These are phyloP conservation scores for Paramisgurnus dabryanus DNA, from an alignment of 2,113 vertebrate genomes.

Conservation along the genomic window DNA sequence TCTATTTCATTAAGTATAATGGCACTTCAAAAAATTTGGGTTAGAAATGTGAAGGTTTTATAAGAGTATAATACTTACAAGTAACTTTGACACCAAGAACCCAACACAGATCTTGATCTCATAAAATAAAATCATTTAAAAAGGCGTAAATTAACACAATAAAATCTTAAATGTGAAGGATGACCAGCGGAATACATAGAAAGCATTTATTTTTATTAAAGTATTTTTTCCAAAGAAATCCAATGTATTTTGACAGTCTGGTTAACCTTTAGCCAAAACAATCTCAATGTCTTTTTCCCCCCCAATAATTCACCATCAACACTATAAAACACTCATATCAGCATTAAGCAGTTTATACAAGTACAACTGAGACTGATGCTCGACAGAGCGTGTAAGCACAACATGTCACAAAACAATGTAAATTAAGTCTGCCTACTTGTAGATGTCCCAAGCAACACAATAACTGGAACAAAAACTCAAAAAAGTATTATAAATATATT, in stretches of 20 bases:
- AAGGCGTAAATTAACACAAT: constrained; percentile 21
- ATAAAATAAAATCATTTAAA: constrained; percentile 38
- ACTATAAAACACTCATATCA: not conserved
- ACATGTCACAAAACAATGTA: not conserved
- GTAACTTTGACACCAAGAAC: constrained; percentile 26
- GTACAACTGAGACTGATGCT: not conserved
- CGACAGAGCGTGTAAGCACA: not conserved
- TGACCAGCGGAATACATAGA: too few relatives aligned
- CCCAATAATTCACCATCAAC: not conserved
- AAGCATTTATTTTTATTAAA: too few relatives aligned
- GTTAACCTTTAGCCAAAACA: not conserved
- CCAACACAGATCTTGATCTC: not conserved
- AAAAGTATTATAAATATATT: not conserved
- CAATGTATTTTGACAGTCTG: too few relatives aligned
- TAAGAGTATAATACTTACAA: constrained; percentile 40
- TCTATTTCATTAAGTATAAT: too few relatives aligned
- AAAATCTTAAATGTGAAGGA: too few relatives aligned
- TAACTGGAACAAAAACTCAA: not conserved
- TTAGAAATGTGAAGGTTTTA: constrained; percentile 35
- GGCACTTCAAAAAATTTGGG: not conserved
- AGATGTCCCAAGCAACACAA: not conserved
- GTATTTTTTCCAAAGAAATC: too few relatives aligned
- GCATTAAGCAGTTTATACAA: not conserved
- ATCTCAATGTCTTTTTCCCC: not conserved
- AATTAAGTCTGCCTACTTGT: not conserved